phyloP scores from a whole-genome alignment of 2,797 vertebrate genomes.

The Rhabdomys pumilio region DNA sequence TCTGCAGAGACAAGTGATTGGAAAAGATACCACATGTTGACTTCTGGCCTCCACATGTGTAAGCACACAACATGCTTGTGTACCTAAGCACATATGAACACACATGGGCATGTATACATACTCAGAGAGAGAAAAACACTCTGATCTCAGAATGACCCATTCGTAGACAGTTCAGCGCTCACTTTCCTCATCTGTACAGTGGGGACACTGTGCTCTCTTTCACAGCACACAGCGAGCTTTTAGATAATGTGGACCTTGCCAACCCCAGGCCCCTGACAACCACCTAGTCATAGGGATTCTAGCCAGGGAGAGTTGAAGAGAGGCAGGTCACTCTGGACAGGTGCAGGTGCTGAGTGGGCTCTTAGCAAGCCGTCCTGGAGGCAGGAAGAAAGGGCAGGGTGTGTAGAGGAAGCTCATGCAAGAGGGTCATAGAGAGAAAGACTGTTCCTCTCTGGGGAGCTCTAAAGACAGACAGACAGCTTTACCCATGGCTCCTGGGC shows the following conservation, averaged over 20 bases:
- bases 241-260: neutral
- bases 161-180: neutral
- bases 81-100: neutral
- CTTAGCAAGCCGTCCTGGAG: neutral
- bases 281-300: neutral
- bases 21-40: neutral
- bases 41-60: neutral
- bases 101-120: neutral
- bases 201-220: fast-evolving
- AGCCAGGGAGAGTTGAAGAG: neutral
- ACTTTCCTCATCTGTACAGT: neutral
- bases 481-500: neutral
- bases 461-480: neutral
- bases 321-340: neutral
- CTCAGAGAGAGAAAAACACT: neutral
- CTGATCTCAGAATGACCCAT: neutral
- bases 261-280: neutral
- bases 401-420: neutral
- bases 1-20: neutral
- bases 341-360: fast-evolving
- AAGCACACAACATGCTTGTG: neutral
- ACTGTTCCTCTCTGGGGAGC: neutral
- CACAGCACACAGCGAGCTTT: fast-evolving
- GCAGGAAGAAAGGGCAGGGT: neutral
- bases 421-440: neutral